Conservation (phyloP, 1,140 invertebrate genomes). For the Drosophila athabasca region DNA sequence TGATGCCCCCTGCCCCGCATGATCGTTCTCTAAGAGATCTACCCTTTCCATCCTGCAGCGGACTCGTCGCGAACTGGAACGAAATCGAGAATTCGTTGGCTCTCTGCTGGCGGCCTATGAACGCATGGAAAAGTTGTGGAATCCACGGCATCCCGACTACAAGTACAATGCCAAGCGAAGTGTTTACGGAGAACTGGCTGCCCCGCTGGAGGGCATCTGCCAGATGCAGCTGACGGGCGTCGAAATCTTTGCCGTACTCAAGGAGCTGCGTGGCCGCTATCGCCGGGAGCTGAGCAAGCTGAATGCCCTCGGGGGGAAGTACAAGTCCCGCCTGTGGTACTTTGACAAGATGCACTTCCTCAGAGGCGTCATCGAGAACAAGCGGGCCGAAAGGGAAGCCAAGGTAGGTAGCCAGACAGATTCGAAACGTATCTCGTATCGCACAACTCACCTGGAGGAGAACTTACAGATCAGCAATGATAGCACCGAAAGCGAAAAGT, state of each 20-base stretch:
- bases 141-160: conserved; percentile 73
- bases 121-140: conserved; percentile 74
- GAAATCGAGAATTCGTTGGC: conserved; percentile 67
- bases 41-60: conserved; percentile 21
- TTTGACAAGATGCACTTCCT: conserved; percentile 71
- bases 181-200: conserved; percentile 65
- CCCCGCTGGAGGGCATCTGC: conserved; percentile 55
- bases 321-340: conserved; percentile 70
- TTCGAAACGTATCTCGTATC: too few relatives aligned
- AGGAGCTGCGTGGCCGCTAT: conserved; percentile 66
- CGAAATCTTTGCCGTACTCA: conserved; percentile 70
- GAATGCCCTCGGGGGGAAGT: conserved; percentile 52
- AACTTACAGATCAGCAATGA: conserved; percentile 43
- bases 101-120: conserved; percentile 66
- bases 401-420: conserved; percentile 40
- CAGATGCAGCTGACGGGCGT: conserved; percentile 55
- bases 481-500: conserved; percentile 63
- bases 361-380: conserved; percentile 68
- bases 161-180: conserved; percentile 76
- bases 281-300: conserved; percentile 67
- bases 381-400: conserved; percentile 62
- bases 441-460: too few relatives aligned
- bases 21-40: not conserved
- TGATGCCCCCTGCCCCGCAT: not conserved
- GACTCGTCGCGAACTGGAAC: conserved; percentile 66